Percentiles rank a stretch among this genome's conserved stretches.
Conservation (phyloP, 2,113 vertebrate genomes). For the Hepsetus odoe region DNA sequence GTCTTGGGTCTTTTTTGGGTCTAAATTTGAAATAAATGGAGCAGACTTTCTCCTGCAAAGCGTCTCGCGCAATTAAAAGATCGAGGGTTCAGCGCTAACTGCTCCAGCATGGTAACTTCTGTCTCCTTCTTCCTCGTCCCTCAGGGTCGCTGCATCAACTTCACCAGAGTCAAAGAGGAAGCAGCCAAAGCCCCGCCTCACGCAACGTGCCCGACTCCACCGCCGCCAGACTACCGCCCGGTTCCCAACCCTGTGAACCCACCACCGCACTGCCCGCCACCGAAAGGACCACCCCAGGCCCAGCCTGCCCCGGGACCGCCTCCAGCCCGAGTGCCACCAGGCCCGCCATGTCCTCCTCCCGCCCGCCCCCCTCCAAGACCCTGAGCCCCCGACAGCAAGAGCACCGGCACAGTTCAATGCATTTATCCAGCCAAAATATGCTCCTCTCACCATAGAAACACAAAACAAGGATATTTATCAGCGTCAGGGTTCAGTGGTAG, state of each 20-base stretch:
- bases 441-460: constrained; percentile 48
- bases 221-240: constrained; percentile 63
- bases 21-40: too few species aligned
- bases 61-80: too few species aligned
- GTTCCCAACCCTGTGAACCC: constrained; percentile 41
- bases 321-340: constrained; percentile 72
- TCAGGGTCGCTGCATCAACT: constrained; percentile 85
- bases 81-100: too few species aligned
- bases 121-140: background rate
- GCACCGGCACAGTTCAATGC: constrained; percentile 54
- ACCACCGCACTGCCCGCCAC: constrained; percentile 61
- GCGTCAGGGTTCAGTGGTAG: constrained; percentile 53
- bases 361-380: constrained; percentile 74
- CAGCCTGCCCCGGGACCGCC: constrained; percentile 79
- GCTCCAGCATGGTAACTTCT: too few species aligned
- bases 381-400: constrained; percentile 59
- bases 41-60: too few species aligned
- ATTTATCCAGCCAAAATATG: constrained; percentile 44
- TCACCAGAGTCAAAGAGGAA: constrained; percentile 81
- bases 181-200: constrained; percentile 64
- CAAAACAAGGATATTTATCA: constrained; percentile 48
- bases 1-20: too few species aligned
- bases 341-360: constrained; percentile 76
- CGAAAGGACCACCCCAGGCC: constrained; percentile 63
- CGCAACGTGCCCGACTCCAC: constrained; percentile 61